phyloP scores from a whole-genome alignment of 2,113 vertebrate genomes.

The Gopherus flavomarginatus region DNA sequence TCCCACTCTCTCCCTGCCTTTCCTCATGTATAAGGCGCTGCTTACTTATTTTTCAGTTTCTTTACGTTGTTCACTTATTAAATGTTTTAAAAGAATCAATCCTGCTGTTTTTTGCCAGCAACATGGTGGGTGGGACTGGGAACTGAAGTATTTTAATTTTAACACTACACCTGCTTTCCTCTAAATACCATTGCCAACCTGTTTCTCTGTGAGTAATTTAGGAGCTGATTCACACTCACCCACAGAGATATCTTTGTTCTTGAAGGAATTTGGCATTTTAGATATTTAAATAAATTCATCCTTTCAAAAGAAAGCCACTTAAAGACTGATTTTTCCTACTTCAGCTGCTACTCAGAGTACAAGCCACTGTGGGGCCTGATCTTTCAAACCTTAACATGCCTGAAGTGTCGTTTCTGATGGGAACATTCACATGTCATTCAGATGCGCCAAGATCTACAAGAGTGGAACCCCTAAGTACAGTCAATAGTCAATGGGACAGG shows the following conservation, averaged over 20 bases:
- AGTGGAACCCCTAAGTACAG: background rate
- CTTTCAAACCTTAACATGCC: background rate
- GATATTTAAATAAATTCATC: conserved; percentile 17
- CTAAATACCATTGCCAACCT: conserved; percentile 34
- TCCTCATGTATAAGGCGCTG: background rate
- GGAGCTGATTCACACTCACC: conserved; percentile 51
- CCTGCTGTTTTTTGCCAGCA: background rate
- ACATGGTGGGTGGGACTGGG: background rate
- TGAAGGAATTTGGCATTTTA: conserved; percentile 1
- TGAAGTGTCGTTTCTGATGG: background rate
- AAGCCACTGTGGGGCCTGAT: background rate
- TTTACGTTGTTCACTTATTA: background rate
- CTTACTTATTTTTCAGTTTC: background rate
- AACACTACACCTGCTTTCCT: conserved; percentile 13
- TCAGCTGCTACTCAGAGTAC: conserved; percentile 25
- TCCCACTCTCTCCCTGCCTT: background rate
- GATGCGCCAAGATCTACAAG: background rate
- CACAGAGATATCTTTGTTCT: conserved; percentile 41
- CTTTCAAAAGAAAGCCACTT: conserved; percentile 31
- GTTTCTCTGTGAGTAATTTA: conserved; percentile 47
- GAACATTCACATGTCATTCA: background rate
- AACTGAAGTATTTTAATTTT: conserved; percentile 38
- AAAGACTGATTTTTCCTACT: conserved; percentile 26
- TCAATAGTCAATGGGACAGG: background rate
- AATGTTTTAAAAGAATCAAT: background rate